Evolutionary conservation across 2,797 vertebrate species (phyloP), one percentile per base, ranked within the genome.

Genomic region (Rousettus madagascariensis): DNA sequence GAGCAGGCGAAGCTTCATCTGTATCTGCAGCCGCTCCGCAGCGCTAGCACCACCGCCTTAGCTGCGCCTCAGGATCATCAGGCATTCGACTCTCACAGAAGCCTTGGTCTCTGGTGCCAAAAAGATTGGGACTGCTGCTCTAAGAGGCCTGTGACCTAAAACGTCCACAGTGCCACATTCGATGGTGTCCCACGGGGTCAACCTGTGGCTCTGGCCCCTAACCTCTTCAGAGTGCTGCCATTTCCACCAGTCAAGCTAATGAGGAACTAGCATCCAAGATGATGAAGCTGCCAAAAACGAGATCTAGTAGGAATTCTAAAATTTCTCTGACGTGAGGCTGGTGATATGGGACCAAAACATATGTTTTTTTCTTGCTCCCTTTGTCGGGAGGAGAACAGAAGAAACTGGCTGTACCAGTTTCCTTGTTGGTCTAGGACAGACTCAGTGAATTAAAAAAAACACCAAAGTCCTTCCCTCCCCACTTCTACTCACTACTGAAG

Each of bases 221-320:
- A 7, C n/a, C 6, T 49, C 15, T 7, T 2, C 2, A 11, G 4
- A 49, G 43, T n/a, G 15, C 12, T 6, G 41, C 30, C 68, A 33
- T 26, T 6, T 63, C 1, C 5, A 28, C 68, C 9, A 24, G 30
- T 28, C 16, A 72, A 75, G 68, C 9, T 0, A 0, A n/a, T 0
- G 2, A 3, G 16, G 36, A 43, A 36, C 19, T 43, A 55, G 91
- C 3, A 68, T 0, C 77, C 75, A 83, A 33, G 63, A 69, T 1
- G 20, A 78, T 10, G 16, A 33, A 17, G 51, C 7, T 74, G 13
- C n/a, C 49, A 17, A 49, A 77, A 36, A 2, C 19, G 69, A 88
- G 78, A 24, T 24, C 80, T 30, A 53, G 30, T 28, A 85, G 65
- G 38, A 84, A 24, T 51, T 78, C 68, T 36, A 61, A 33, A 68